phyloP scores from a whole-genome alignment of 2,888 invertebrate genomes.

The Polydrusus pterygomalis region DNA sequence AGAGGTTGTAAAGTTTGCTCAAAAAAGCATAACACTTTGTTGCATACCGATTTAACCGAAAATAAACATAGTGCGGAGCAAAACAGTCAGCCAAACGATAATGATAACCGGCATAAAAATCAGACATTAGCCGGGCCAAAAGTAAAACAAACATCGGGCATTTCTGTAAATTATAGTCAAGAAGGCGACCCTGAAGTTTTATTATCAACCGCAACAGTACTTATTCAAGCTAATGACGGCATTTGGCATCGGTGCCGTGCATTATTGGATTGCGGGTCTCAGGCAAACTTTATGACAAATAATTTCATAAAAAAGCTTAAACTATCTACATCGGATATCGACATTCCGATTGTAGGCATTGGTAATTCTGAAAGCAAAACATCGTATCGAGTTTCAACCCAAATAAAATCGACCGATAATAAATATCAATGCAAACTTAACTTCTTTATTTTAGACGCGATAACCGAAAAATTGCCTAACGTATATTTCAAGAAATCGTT shows the following conservation, averaged over 20 bases:
- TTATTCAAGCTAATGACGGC: not conserved
- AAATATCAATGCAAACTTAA: too few species aligned
- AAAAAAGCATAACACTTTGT: not conserved
- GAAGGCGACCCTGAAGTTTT: not conserved
- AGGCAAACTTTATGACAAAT: too few species aligned
- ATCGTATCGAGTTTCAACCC: too few species aligned
- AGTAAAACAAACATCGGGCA: not conserved
- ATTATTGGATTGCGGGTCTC: not conserved
- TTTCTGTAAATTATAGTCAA: not conserved
- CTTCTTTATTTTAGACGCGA: too few species aligned
- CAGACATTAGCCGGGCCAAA: not conserved
- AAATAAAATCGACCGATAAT: too few species aligned
- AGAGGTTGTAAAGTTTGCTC: not conserved
- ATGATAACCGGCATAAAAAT: not conserved
- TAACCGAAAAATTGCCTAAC: too few species aligned
- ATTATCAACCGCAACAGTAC: not conserved
- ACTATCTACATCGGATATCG: too few species aligned
- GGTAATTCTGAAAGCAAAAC: too few species aligned
- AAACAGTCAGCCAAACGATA: not conserved
- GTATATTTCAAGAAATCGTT: too few species aligned
- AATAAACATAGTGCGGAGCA: not conserved
- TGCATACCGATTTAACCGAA: not conserved
- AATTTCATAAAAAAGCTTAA: too few species aligned
- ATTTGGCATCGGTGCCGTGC: not conserved
- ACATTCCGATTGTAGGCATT: too few species aligned